Conservation (phyloP, 1,140 invertebrate genomes). For the Drosophila sulfurigaster region DNA sequence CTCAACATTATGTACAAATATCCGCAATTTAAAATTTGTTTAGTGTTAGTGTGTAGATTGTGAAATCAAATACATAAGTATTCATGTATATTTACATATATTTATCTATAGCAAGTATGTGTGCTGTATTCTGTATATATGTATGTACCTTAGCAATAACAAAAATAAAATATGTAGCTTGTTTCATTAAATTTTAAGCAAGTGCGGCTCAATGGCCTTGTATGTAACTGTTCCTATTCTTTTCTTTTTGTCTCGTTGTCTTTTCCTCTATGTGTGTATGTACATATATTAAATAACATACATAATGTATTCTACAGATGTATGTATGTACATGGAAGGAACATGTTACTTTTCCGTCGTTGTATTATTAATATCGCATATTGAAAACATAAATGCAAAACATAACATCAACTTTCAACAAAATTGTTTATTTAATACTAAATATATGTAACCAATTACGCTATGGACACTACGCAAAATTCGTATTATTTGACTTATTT, state of each 20-base stretch:
- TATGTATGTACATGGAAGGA: constrained; percentile 20
- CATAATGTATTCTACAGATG: constrained; percentile 1
- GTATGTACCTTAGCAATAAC: constrained; percentile 37
- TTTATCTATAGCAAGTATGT: background rate
- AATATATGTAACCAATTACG: constrained; percentile 56
- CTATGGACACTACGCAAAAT: constrained; percentile 68
- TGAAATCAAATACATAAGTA: constrained; percentile 4
- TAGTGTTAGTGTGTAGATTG: constrained; percentile 20
- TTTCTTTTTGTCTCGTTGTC: constrained; percentile 41
- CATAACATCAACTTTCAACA: constrained; percentile 66
- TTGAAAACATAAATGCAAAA: constrained; percentile 75
- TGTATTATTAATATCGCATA: constrained; percentile 39
- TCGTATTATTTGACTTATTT: constrained; percentile 43
- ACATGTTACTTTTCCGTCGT: no score
- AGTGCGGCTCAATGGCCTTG: constrained; percentile 57
- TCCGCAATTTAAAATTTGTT: constrained; percentile 35
- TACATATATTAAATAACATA: constrained; percentile 11
- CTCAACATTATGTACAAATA: constrained; percentile 78
- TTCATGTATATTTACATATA: background rate
- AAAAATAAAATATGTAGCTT: constrained; percentile 42
- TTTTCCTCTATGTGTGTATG: constrained; percentile 26
- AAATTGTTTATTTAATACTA: constrained; percentile 30
- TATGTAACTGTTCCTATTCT: constrained; percentile 17
- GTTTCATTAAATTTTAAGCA: constrained; percentile 52
- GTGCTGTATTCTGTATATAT: background rate